Evolutionary conservation across 2,797 vertebrate genomes (phyloP).

Genomic region (Dromococcyx pavoninus): DNA sequence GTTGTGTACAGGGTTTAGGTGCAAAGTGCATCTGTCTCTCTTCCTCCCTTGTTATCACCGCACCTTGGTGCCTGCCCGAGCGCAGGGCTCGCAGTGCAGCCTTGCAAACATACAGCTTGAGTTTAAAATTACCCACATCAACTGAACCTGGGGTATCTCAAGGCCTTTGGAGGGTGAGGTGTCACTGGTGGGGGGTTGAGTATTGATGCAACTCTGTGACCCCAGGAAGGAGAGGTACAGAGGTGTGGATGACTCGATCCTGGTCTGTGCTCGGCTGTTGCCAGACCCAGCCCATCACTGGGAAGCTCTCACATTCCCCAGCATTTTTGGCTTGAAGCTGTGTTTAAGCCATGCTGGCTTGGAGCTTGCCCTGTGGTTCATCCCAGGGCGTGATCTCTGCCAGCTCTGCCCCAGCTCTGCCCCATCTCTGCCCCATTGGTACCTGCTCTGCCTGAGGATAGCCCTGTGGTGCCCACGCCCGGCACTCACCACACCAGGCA

Average conservation of each 20-base stretch:
- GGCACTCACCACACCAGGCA: constrained; percentile 60
- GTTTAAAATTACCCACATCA: not conserved
- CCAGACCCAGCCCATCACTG: not conserved
- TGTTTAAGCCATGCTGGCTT: not conserved
- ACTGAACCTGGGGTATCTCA: accelerated
- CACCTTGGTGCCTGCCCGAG: not conserved
- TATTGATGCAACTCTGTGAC: not conserved
- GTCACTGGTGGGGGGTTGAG: accelerated
- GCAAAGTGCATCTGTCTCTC: not conserved
- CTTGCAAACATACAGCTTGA: not conserved
- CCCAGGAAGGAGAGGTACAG: not conserved
- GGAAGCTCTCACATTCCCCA: accelerated
- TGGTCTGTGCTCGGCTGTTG: not conserved
- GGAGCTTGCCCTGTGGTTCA: accelerated
- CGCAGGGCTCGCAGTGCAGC: accelerated
- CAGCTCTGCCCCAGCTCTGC: not conserved
- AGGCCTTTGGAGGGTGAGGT: not conserved
- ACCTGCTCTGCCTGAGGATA: accelerated
- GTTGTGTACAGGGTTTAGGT: not conserved
- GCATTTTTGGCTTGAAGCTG: not conserved
- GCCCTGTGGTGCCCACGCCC: not conserved
- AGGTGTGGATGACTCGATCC: accelerated
- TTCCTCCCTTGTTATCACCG: not conserved
- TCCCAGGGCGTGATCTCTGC: not conserved
- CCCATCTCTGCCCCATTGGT: not conserved